Conservation (phyloP, 2,113 vertebrate genomes). For the Zosterops lateralis region DNA sequence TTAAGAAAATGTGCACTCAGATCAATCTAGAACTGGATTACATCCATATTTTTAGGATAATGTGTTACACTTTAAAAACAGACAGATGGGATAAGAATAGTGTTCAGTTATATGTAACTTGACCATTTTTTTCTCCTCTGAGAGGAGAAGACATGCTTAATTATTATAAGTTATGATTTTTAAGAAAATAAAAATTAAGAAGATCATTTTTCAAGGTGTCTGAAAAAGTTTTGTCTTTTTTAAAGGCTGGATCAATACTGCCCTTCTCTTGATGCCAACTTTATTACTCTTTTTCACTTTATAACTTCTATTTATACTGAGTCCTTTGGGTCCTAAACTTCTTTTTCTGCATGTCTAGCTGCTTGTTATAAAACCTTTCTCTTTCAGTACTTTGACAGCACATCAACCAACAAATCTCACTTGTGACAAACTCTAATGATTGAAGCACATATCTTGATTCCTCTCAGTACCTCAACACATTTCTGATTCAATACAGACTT, state of each 20-base stretch:
- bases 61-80: neutral
- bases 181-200: neutral
- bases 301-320: slow-evolving; percentile 68
- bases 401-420: slow-evolving; percentile 76
- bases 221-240: slow-evolving; percentile 35
- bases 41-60: neutral
- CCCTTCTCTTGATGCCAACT: slow-evolving; percentile 42
- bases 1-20: neutral
- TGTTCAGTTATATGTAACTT: neutral
- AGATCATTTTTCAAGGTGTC: neutral
- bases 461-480: slow-evolving; percentile 74
- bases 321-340: slow-evolving; percentile 73
- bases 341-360: slow-evolving; percentile 73
- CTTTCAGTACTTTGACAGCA: slow-evolving; percentile 71
- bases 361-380: slow-evolving; percentile 69
- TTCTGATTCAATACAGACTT: slow-evolving; percentile 78
- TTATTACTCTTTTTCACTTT: slow-evolving; percentile 71
- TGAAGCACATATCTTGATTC: slow-evolving; percentile 80
- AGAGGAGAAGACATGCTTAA: neutral
- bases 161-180: neutral
- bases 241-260: slow-evolving; percentile 50
- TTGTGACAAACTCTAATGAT: slow-evolving; percentile 82
- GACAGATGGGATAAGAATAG: neutral
- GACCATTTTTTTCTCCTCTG: neutral
- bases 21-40: neutral